A percentile compares a stretch with the other conserved stretches of the same genome.
Evolutionary conservation across 2,888 invertebrate species (phyloP).

Genomic region (Metalampra italica): DNA sequence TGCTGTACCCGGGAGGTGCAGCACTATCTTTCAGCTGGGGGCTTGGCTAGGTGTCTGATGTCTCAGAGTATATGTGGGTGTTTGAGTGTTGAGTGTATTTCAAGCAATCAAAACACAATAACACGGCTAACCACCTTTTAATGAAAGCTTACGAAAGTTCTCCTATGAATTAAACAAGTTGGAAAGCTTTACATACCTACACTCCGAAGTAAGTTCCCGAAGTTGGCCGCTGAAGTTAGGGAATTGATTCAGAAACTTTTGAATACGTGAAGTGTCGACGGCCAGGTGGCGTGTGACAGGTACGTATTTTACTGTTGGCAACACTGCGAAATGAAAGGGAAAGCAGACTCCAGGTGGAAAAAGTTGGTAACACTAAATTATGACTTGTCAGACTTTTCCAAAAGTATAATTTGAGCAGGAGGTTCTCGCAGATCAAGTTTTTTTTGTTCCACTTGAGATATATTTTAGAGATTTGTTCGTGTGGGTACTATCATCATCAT

Average conservation of each 20-base stretch:
- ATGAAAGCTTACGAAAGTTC: background rate
- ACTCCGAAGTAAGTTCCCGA: background rate
- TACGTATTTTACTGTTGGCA: background rate
- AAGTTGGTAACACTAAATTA: background rate
- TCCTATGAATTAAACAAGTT: background rate
- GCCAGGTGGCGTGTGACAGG: constrained; percentile 3
- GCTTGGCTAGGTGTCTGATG: no score
- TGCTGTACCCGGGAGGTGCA: no score
- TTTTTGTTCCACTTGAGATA: no score
- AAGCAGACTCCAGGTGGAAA: background rate
- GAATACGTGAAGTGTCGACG: background rate
- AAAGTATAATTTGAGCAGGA: background rate
- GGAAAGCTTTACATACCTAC: background rate
- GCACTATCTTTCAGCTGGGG: no score
- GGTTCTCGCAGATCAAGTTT: background rate
- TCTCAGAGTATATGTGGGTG: no score
- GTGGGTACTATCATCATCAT: no score
- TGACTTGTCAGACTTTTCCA: background rate
- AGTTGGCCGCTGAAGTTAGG: background rate
- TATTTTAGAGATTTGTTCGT: no score
- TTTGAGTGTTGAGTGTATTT: no score
- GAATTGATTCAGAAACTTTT: constrained; percentile 8
- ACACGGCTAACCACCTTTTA: background rate
- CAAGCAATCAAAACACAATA: background rate
- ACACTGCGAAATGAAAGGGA: background rate